These are phyloP conservation scores for Hirundo rustica DNA, from an alignment of 2,797 vertebrate genomes.

Conservation along the genomic window DNA sequence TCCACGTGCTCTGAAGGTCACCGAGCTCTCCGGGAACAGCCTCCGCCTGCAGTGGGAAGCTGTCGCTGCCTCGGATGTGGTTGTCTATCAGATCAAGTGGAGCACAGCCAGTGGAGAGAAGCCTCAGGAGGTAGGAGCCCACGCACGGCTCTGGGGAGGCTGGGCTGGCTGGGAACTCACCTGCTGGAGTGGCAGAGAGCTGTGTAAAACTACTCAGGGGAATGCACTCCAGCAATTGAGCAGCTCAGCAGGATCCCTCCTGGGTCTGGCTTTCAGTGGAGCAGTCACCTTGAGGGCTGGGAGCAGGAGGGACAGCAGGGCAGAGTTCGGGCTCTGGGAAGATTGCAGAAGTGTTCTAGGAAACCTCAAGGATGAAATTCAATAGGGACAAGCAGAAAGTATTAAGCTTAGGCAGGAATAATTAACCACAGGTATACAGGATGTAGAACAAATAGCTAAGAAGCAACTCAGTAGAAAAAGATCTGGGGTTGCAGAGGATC, in stretches of 20 bases:
- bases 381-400: conserved; percentile 51
- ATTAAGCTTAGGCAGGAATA: conserved; percentile 67
- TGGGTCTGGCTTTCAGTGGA: background rate
- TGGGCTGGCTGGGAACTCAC: background rate
- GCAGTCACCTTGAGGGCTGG: background rate
- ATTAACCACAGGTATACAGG: conserved; percentile 52
- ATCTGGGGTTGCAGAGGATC: conserved; percentile 16
- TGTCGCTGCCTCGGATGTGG: conserved; percentile 83
- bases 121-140: conserved; percentile 82
- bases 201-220: background rate
- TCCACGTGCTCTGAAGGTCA: conserved; percentile 83
- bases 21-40: conserved; percentile 82
- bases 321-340: background rate
- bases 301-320: background rate
- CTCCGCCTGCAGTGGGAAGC: conserved; percentile 86
- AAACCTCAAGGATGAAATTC: conserved; percentile 55
- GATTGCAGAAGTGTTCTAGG: conserved; percentile 22
- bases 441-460: conserved; percentile 40
- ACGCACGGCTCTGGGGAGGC: background rate
- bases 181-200: background rate
- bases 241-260: background rate
- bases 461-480: conserved; percentile 51
- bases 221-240: background rate
- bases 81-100: conserved; percentile 93
- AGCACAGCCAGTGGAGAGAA: conserved; percentile 85